Evolutionary conservation across 2,797 vertebrate genomes (phyloP), one percentile per base, ranked within the genome.

Genomic region (Dermochelys coriacea): DNA sequence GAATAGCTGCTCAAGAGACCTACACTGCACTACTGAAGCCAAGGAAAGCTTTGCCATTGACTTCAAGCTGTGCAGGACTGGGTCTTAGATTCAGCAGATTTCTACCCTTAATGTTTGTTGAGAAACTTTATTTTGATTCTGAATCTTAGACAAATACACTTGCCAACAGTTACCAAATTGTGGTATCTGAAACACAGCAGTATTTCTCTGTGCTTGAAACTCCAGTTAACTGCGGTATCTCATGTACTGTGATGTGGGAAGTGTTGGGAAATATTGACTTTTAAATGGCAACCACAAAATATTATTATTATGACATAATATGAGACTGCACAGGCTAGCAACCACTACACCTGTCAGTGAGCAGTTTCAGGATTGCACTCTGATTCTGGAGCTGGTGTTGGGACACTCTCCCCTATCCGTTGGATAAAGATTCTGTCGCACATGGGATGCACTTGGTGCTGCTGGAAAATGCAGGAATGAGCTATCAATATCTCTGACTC

Each of bases 41-140:
- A 4, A 55, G 8, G 64, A 93, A 89, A 93, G 91, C 87, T 80
- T 45, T 1, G 2, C 51, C 84, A 82, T 51, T 90, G 82, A 41
- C 45, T 88, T 51, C 94, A 95, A 71, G 88, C 83, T 95, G 92
- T 0, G 1, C 23, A 94, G 95, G 85, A 91, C 94, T 91, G 85
- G 86, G 78, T 27, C 80, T 82, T 50, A 16, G 88, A 85, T 71
- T 71, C n/a, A 71, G n/a, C 64, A 71, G n/a, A 41, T 37, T 71
- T 71, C n/a, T 71, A 71, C 74, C 41, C 45, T 49, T 31, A 49
- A 18, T 77, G 12, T 16, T 41, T 29, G 45, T 8, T 47, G 27
- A 77, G 74, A 49, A 74, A 8, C 27, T 77, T 75, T 29, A 75
- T 75, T 75, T 77, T 49, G 25, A 86, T 27, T n/a, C 51, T 45